Base-by-base conservation (phyloP, 2,888 invertebrate genomes). In the Nephrocerus scutellatus region DNA sequence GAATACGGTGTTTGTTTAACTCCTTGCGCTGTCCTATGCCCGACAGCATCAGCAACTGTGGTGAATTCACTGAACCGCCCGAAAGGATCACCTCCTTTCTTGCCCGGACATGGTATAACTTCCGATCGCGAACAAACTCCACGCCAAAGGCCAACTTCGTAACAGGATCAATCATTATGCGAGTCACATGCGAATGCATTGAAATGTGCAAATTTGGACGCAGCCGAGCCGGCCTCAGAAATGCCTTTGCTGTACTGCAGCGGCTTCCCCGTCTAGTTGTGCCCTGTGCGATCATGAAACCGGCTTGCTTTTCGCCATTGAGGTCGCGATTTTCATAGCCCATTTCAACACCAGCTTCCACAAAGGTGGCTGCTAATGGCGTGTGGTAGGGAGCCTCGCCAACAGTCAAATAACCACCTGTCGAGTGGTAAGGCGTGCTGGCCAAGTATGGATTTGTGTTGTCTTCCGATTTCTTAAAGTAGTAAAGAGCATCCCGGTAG, bases 21-120 rank as follows among this genome's bases (percentile, higher is more conserved):
- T 88, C 81, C 14, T 77, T 76, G 34, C 75, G 72, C 0, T 85
- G 85, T 0, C 88, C 88, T 9, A 95, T 76, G 0, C 95, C 97
- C 7, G 91, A 91, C 1, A 97, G 66, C 90, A 96, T 90, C 24
- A 97, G 67, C 3, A 97, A 59, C 60, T 98, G 96, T 0, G 97
- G 91, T 0, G 93, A 86, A 60, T 93, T 95, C 1, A 98, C 76
- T 0, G 95, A 78, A 1, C 97, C 97, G 0, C 84, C 91, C 2
- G 89, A 87, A 3, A 97, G 60, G 32, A 97, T 84, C 0, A 97
- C 84, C 64, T 92, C 92, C 60, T 84, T 89, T 21, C 75, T 75
- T 1, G 90, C 88, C 41, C 82, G 70, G 3, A 89, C 78, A 32
- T 83, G 74, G 53, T 82, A 78, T 1, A 83, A 59, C 66, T 80